Base-by-base conservation (phyloP, 2,888 invertebrate species). In the Masnerella sp. region DNA sequence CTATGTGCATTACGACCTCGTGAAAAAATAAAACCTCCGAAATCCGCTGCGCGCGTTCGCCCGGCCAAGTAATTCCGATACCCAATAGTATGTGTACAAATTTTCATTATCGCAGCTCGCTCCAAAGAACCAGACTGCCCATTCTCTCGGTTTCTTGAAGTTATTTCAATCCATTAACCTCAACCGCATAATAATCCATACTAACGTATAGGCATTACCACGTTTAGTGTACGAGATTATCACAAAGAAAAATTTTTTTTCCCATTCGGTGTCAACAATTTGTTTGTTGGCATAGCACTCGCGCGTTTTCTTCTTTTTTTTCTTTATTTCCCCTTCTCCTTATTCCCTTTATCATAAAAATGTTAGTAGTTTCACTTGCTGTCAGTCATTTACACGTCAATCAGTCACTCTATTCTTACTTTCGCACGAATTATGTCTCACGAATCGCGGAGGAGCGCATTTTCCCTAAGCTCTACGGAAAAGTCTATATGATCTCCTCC, bases 191-290 rank as follows among this genome's bases (percentile, higher is more conserved):
- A 80, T 75, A 78, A 83, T 80, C 80, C 80, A 75, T 75, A 77
- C 75, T 73, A 77, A 75, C 73, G 72, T 75, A 81, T 83, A 84
- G 81, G 82, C 83, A 81, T 83, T 83, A 84, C 82, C 82, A 79
- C 82, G 81, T 82, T 83, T 84, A 84, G 83, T 83, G 82, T 85
- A 84, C 83, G 84, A 84, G 84, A 85, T 85, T 85, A 86, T 86
- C 85, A 85, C 85, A 85, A 85, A 82, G 82, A 82, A 82, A 81
- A 83, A 84, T 54, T 81, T 81, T 81, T 54, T 83, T 81, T 82
- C 83, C 84, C 84, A 82, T 83, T 83, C 84, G 83, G 80, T 84
- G 82, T 84, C 83, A 85, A 85, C 84, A 82, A 85, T 84, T 84
- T 67, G 83, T 84, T 80, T 71, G 83, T 84, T 80, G 79, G 80